Percentiles rank a stretch among this genome's conserved stretches.
These are phyloP conservation scores for Colletes gigas DNA, from an alignment of 1,140 invertebrate genomes.

Conservation along the genomic window DNA sequence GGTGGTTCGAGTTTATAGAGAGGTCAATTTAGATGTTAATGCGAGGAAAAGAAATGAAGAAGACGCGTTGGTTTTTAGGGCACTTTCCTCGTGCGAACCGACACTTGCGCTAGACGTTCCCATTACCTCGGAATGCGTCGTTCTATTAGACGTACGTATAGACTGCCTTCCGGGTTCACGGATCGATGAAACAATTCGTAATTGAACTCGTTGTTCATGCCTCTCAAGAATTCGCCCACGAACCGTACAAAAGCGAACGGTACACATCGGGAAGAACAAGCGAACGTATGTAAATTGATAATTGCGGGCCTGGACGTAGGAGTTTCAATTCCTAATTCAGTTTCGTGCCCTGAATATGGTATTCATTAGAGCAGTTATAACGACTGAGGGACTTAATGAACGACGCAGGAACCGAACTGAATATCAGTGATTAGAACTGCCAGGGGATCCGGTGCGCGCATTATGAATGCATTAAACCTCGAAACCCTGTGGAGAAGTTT, in stretches of 20 bases:
- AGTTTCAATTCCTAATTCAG: slow-evolving; percentile 31
- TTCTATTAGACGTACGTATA: background rate
- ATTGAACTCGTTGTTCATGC: background rate
- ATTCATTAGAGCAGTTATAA: slow-evolving; percentile 44
- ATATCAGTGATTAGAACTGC: slow-evolving; percentile 42
- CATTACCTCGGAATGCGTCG: background rate
- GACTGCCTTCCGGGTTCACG: background rate
- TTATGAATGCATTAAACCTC: slow-evolving; percentile 12
- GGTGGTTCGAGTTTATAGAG: too few relatives aligned
- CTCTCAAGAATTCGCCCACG: background rate
- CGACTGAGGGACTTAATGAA: slow-evolving; percentile 48
- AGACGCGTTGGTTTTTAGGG: too few relatives aligned
- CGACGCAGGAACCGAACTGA: slow-evolving; percentile 39
- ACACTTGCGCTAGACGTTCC: background rate
- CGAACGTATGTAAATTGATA: background rate
- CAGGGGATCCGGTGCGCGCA: background rate
- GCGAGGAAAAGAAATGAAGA: too few relatives aligned
- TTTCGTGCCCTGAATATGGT: slow-evolving; percentile 26
- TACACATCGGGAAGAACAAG: too few relatives aligned
- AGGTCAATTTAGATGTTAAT: too few relatives aligned
- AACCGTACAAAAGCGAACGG: background rate
- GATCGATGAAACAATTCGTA: background rate
- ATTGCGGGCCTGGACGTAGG: background rate
- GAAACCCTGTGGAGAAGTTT: slow-evolving; percentile 1
- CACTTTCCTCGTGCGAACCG: background rate